These are phyloP conservation scores for Garrulus glandarius DNA, from an alignment of 2,797 vertebrate genomes.

Conservation along the genomic window DNA sequence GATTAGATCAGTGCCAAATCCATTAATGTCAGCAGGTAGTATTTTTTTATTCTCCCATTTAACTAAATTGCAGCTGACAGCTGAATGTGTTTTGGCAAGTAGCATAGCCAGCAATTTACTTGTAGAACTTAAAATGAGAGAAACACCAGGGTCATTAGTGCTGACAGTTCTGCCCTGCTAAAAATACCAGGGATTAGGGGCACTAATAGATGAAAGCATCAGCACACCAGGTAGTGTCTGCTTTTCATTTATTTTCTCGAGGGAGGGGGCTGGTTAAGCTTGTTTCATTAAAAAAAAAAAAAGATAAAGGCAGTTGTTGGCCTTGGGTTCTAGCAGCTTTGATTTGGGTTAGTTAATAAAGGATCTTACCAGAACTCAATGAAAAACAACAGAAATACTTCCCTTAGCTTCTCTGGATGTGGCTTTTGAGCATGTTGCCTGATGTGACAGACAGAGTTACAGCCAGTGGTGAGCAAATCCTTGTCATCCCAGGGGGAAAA, in stretches of 20 bases:
- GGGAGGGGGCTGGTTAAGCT: background rate
- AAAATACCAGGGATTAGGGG: slow-evolving; percentile 5
- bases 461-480: background rate
- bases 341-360: background rate
- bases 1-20: slow-evolving; percentile 49
- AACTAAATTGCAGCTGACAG: slow-evolving; percentile 51
- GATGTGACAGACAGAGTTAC: background rate
- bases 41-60: slow-evolving; percentile 44
- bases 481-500: background rate
- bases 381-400: background rate
- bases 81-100: slow-evolving; percentile 45
- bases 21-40: slow-evolving; percentile 28
- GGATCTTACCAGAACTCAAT: background rate
- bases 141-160: background rate
- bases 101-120: background rate
- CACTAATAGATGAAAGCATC: background rate
- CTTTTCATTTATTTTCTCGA: background rate
- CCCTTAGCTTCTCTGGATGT: background rate
- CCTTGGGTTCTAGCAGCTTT: background rate
- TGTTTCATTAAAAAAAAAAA: background rate
- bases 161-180: background rate
- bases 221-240: background rate
- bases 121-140: slow-evolving; percentile 14
- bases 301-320: background rate
- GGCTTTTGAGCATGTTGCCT: background rate